A percentile compares a stretch with the other conserved stretches of the same genome.
Conservation (phyloP, 1,140 invertebrate genomes). For the Lucilia sericata region DNA sequence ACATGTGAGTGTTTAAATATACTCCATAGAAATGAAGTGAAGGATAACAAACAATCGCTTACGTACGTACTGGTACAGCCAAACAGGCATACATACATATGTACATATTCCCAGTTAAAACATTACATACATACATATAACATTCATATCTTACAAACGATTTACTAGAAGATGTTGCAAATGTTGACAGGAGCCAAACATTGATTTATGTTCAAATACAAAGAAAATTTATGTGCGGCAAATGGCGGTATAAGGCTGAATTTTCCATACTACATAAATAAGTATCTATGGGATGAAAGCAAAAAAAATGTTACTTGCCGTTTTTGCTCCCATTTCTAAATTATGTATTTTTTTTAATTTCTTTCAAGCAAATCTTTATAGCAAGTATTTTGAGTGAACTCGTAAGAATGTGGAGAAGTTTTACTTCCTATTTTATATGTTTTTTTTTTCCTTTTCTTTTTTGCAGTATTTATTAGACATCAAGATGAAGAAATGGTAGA, state of each 20-base stretch:
- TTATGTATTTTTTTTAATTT: background rate
- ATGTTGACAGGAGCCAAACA: slow-evolving; percentile 61
- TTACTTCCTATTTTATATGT: background rate
- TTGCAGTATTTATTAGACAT: background rate
- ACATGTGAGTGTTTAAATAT: background rate
- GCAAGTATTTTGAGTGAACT: background rate
- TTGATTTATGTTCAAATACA: slow-evolving; percentile 64
- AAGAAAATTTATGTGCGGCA: slow-evolving; percentile 62
- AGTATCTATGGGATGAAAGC: background rate
- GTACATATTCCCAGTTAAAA: background rate
- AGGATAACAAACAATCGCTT: too few species aligned
- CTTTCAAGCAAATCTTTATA: background rate
- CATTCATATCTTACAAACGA: slow-evolving; percentile 30
- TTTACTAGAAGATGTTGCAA: slow-evolving; percentile 34
- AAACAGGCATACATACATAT: background rate
- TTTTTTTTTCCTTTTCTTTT: background rate
- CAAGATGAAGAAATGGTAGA: background rate
- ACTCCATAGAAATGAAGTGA: slow-evolving; percentile 9
- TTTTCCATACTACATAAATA: background rate
- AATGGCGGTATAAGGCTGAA: slow-evolving; percentile 47
- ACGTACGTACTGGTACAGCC: background rate
- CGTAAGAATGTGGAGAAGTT: background rate
- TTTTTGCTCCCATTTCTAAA: background rate
- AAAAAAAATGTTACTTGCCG: too few species aligned
- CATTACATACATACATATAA: background rate